These are phyloP conservation scores for Ctena decussata DNA, from an alignment of 2,888 invertebrate genomes.

Conservation along the genomic window DNA sequence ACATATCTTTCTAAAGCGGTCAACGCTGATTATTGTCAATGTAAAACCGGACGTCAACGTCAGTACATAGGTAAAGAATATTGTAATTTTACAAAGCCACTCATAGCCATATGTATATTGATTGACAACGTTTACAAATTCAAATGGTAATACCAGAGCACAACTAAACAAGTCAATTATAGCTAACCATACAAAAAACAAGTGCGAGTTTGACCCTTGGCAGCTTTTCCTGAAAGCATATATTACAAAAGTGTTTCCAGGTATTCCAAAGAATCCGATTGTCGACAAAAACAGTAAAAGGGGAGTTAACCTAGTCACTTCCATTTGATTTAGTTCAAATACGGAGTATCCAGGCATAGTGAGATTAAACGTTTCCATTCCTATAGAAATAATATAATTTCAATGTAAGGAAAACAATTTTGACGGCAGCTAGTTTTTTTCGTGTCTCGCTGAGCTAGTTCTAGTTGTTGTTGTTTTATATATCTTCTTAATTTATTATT, in stretches of 20 bases:
- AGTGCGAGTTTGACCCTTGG: slow-evolving; percentile 28
- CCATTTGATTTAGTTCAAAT: slow-evolving; percentile 28
- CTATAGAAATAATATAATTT: too few relatives aligned
- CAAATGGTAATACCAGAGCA: slow-evolving; percentile 32
- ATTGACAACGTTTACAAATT: slow-evolving; percentile 45
- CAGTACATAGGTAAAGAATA: slow-evolving; percentile 47
- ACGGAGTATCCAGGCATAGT: slow-evolving; percentile 93
- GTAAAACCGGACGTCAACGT: slow-evolving; percentile 41
- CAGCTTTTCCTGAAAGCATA: slow-evolving; percentile 27
- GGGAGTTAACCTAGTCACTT: slow-evolving; percentile 24
- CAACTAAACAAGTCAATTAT: slow-evolving; percentile 48
- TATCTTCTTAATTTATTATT: too few relatives aligned
- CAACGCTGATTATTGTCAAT: slow-evolving; percentile 45
- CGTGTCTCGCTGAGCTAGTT: too few relatives aligned
- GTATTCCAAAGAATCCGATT: slow-evolving; percentile 43
- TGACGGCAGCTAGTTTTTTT: too few relatives aligned
- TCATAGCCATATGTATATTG: slow-evolving; percentile 40
- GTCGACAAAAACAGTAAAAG: slow-evolving; percentile 33
- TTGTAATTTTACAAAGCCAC: slow-evolving; percentile 52
- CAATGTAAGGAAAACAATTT: too few relatives aligned
- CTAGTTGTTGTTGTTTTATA: too few relatives aligned
- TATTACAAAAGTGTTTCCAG: slow-evolving; percentile 49
- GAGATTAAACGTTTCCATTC: not conserved
- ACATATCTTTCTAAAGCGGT: slow-evolving; percentile 52
- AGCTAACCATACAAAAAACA: slow-evolving; percentile 54